Conservation (phyloP, 2,113 vertebrate species). For the Corapipo altera region DNA sequence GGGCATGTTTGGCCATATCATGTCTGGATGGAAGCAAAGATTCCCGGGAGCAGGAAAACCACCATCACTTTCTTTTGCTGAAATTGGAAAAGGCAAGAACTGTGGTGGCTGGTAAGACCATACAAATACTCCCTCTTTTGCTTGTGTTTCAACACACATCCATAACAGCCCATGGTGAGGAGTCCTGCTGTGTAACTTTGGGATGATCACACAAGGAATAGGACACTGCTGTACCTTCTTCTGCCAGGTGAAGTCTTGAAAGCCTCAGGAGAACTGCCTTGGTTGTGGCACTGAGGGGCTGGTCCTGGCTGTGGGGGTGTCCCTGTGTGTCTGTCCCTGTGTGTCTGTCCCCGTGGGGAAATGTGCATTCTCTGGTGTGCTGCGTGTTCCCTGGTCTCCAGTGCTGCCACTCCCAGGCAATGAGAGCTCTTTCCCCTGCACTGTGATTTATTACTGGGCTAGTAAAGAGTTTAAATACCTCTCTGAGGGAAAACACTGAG, state of each 20-base stretch:
- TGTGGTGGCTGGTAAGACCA: background rate
- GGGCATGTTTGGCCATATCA: background rate
- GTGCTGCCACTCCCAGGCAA: background rate
- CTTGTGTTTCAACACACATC: background rate
- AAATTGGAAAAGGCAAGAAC: background rate
- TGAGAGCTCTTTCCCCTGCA: background rate
- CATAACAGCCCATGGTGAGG: rapidly evolving
- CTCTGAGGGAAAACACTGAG: background rate
- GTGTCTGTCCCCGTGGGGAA: background rate
- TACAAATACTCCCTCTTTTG: background rate
- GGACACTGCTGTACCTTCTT: background rate
- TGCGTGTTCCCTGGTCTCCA: background rate
- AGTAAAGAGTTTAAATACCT: background rate
- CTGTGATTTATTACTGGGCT: background rate
- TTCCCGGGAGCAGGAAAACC: background rate
- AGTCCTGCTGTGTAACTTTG: background rate
- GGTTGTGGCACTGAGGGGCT: background rate
- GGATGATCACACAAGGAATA: background rate
- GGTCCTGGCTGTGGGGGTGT: background rate
- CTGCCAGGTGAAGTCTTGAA: background rate
- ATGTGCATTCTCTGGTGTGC: background rate
- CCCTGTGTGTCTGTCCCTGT: background rate
- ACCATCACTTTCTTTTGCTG: background rate
- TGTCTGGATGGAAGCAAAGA: background rate
- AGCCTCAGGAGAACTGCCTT: background rate